These are phyloP conservation scores for Acinonyx jubatus DNA, from an alignment of 2,113 vertebrate genomes.

Conservation along the genomic window DNA sequence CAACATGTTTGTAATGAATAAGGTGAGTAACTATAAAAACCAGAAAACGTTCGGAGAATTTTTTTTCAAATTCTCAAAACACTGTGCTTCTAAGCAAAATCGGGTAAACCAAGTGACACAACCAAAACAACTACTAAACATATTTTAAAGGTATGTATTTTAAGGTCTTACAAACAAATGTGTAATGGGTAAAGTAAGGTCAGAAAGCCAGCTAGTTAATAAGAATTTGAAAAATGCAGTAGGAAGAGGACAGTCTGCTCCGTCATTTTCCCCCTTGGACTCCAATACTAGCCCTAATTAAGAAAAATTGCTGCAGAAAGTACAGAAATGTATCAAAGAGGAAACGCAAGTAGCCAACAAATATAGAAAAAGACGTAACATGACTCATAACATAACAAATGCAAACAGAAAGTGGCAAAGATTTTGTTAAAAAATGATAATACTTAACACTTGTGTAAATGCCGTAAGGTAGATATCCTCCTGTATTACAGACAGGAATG, in stretches of 20 bases:
- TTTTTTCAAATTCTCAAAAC: not conserved
- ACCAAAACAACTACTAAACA: not conserved
- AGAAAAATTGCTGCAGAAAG: not conserved
- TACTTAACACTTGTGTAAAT: not conserved
- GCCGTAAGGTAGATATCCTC: not conserved
- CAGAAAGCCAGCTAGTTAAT: not conserved
- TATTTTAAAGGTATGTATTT: not conserved
- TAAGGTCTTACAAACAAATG: not conserved
- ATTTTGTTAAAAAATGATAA: conserved; percentile 31
- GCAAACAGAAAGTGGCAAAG: not conserved
- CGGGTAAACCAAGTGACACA: not conserved
- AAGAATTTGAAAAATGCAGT: not conserved
- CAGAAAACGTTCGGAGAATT: not conserved
- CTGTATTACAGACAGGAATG: not conserved
- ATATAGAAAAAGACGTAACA: not conserved
- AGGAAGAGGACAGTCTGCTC: not conserved
- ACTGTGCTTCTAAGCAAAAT: conserved; percentile 28
- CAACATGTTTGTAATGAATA: conserved; percentile 18
- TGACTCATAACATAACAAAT: not conserved
- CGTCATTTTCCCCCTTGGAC: not conserved
- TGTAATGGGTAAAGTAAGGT: not conserved
- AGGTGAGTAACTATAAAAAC: conserved; percentile 27
- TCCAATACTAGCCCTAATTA: not conserved
- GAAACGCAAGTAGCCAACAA: not conserved
- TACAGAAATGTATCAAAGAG: not conserved